Conservation (phyloP, 2,888 invertebrate species). For the Lacanobia oleracea region DNA sequence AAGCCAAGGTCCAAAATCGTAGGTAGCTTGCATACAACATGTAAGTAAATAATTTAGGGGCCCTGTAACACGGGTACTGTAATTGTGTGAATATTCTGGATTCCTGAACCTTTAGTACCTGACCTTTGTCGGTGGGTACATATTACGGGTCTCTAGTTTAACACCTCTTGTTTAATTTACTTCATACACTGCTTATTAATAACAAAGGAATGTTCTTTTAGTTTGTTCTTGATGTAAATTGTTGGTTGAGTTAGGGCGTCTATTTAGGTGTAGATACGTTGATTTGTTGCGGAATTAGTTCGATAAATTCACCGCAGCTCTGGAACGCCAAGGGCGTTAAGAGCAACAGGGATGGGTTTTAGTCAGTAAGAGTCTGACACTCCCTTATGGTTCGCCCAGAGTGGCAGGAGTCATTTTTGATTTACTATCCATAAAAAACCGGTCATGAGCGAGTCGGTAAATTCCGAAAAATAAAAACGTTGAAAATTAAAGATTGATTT, state of each 20-base stretch:
- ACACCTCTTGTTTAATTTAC: constrained; percentile 64
- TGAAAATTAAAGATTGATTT: too few species aligned
- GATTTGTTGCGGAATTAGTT: too few species aligned
- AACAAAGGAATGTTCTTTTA: constrained; percentile 41
- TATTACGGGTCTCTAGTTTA: constrained; percentile 47
- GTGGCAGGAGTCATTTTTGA: too few species aligned
- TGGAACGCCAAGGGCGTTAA: too few species aligned
- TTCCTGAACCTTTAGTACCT: constrained; percentile 50
- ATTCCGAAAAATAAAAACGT: too few species aligned
- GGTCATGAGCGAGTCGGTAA: too few species aligned
- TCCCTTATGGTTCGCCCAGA: too few species aligned
- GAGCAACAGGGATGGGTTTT: too few species aligned
- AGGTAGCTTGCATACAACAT: constrained; percentile 13
- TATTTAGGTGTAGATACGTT: too few species aligned
- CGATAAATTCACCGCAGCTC: too few species aligned
- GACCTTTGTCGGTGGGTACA: constrained; percentile 54
- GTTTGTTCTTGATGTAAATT: constrained; percentile 17
- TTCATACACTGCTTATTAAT: constrained; percentile 59
- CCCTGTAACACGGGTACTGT: constrained; percentile 51
- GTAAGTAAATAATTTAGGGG: constrained; percentile 57
- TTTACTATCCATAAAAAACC: too few species aligned
- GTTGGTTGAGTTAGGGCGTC: not conserved
- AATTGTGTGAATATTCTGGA: constrained; percentile 66
- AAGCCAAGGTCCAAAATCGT: constrained; percentile 15
- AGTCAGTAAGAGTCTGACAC: too few species aligned